Base-by-base conservation (phyloP, 1,140 invertebrate species). In the Cephus cinctus region DNA sequence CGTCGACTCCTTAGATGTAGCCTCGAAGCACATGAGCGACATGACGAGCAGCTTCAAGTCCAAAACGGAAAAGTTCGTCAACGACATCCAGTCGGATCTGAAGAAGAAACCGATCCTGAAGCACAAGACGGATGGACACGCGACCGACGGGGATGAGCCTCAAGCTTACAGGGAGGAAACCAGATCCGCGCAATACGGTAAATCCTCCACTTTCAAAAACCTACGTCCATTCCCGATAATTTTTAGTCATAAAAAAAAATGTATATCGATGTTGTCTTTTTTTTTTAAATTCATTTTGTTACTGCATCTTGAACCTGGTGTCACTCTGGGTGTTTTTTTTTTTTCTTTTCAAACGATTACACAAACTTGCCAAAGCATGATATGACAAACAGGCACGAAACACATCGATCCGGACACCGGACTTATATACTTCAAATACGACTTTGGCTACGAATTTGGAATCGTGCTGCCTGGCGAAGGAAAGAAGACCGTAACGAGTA, bases 371-470 rank as follows among this genome's bases (percentile, higher is more conserved):
- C n/a, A n/a, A n/a, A n/a, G n/a, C n/a, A n/a, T n/a, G n/a, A n/a
- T n/a, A n/a, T n/a, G n/a, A n/a, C n/a, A n/a, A n/a, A n/a, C 59
- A 88, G 87, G 87, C 66, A 86, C 85, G 50, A 88, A 88, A 72
- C 85, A 86, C 64, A 83, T 87, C 56, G 86, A 89, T 72, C 85
- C 85, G 52, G 84, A 87, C 57, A 87, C 85, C 18, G 86, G 86
- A 50, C 75, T 90, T 21, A 87, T 89, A 62, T 89, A 89, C 75
- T 89, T 89, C 79, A 89, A 90, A 73, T 89, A 89, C 64, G 87
- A 89, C 73, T 90, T 90, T 62, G 87, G 87, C 47, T 90, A 89
- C 66, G 87, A 90, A 67, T 89, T 89, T 61, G 87, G 87, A 42
- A 81, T 89, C 43, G 78, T 88, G 20, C 73, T 86, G 23, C 86